Conservation (phyloP, 2,113 vertebrate genomes). For the Hepsetus odoe region DNA sequence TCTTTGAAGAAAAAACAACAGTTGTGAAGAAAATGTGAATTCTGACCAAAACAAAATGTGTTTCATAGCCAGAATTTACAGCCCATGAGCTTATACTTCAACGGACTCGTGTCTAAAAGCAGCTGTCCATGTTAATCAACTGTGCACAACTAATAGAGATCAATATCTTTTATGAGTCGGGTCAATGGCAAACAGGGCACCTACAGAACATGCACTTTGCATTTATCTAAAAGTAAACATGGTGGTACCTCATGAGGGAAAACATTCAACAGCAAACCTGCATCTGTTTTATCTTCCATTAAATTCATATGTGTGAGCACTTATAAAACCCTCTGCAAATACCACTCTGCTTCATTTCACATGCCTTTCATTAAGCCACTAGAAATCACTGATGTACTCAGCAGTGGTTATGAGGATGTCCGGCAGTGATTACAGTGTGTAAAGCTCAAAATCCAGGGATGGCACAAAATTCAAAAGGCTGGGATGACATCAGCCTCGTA, state of each 20-base stretch:
- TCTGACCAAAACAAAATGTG: too few species aligned
- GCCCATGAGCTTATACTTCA: too few species aligned
- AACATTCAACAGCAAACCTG: background rate
- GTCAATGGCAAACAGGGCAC: background rate
- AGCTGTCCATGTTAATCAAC: background rate
- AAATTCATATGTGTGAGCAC: background rate
- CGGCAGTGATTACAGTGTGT: conserved; percentile 10
- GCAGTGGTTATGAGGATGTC: background rate
- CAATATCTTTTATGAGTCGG: background rate
- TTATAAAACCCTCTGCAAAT: background rate
- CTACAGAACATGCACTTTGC: background rate
- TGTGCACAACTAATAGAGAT: too few species aligned
- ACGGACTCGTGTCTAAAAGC: too few species aligned
- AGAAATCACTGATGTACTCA: background rate
- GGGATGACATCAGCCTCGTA: conserved; percentile 27
- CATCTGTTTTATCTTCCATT: conserved; percentile 1
- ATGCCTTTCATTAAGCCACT: background rate
- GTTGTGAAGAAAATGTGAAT: too few species aligned
- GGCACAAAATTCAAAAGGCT: background rate
- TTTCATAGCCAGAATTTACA: too few species aligned
- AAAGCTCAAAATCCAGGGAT: background rate
- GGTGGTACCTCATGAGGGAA: background rate
- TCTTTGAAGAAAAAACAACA: too few species aligned
- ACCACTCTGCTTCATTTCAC: conserved; percentile 10
- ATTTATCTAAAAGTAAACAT: background rate